Evolutionary conservation across 2,797 vertebrate genomes (phyloP).

Genomic region (Pantherophis alleghaniensis): DNA sequence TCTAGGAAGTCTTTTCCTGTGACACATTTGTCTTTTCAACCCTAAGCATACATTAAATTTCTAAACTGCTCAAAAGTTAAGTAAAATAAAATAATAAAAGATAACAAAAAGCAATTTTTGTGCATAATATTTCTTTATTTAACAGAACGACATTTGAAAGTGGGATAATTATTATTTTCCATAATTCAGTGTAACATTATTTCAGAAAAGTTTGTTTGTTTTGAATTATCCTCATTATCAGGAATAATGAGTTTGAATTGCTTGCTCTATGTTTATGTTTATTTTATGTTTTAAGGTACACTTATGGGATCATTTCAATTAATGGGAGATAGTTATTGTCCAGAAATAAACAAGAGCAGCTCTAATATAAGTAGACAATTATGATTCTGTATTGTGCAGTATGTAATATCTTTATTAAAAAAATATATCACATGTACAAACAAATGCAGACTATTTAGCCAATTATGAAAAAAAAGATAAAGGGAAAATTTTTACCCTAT

Average conservation of each 20-base stretch:
- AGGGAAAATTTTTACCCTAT: background rate
- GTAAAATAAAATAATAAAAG: slow-evolving; percentile 12
- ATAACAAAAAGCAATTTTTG: background rate
- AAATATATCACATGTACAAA: slow-evolving; percentile 1
- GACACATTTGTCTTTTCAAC: background rate
- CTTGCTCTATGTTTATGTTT: background rate
- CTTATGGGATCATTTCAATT: slow-evolving; percentile 1
- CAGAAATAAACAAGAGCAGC: slow-evolving; percentile 1
- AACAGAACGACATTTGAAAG: background rate
- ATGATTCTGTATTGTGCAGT: background rate
- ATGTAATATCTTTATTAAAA: background rate
- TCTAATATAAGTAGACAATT: background rate
- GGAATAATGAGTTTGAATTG: slow-evolving; percentile 6
- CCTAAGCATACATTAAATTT: background rate
- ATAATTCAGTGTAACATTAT: background rate
- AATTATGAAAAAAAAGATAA: background rate
- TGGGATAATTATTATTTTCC: background rate
- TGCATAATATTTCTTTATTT: slow-evolving; percentile 5
- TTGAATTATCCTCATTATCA: background rate
- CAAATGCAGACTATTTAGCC: slow-evolving; percentile 7
- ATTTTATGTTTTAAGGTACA: slow-evolving; percentile 14
- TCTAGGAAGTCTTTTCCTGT: background rate
- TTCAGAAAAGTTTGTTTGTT: slow-evolving; percentile 8
- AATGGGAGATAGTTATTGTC: background rate
- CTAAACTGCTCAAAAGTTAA: background rate